Base-by-base conservation (phyloP, 2,797 vertebrate genomes). In the Octomys mimax region DNA sequence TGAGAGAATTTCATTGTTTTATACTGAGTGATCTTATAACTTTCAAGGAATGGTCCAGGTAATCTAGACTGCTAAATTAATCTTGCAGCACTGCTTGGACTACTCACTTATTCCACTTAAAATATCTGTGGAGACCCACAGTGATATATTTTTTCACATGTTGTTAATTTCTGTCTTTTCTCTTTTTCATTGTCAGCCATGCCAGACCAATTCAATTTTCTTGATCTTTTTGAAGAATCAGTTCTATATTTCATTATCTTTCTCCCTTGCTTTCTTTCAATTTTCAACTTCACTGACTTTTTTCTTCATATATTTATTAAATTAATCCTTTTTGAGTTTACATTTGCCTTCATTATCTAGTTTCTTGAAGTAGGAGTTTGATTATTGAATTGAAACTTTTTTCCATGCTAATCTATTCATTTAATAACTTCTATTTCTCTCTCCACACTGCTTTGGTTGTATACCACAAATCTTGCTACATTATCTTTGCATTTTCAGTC, bases 401-500 rank as follows among this genome's bases (percentile, higher is more conserved):
- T 18, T 84, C 18, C 31, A 80, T 71, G 68, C 22, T 54, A 87
- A 68, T 77, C 11, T 62, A 42, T 83, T 28, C 22, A 79, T 79
- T 52, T 78, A 84, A 57, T 79, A 33, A 11, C 71, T 8, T 24
- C 19, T 7, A n/a, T 85, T 92, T 84, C 14, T n/a, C 24, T 62
- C 31, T 70, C 24, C 36, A 31, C 39, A 42, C 39, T 85, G 39
- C n/a, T 71, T 64, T 87, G 46, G 3, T n/a, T 91, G 10, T 66
- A 12, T 46, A 31, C 4, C 26, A 82, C 66, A 66, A 26, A 78
- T 62, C 68, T 88, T 77, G 5, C 14, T 87, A 31, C 59, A 28
- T 83, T 87, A 21, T 77, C 66, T 89, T 86, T 92, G 87, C 62
- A 93, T 86, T 86, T 95, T 86, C 3, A 64, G 22, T 95, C 36